Evolutionary conservation across 2,797 vertebrate genomes (phyloP), one percentile per base, ranked within the genome.

Genomic region (Sylvilagus floridanus): DNA sequence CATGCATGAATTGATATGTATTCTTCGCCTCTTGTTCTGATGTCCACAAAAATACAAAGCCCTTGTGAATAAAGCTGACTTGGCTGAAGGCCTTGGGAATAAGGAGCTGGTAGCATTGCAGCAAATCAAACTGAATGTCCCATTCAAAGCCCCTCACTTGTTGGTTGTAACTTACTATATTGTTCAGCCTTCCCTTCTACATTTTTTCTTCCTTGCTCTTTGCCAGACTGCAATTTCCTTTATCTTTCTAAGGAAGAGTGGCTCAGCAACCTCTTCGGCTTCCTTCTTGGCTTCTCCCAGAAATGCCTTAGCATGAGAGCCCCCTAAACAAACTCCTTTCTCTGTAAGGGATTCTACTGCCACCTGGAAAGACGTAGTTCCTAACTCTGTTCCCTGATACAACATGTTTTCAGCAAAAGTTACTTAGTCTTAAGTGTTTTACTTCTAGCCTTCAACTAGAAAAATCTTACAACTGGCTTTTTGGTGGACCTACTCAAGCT

Each of bases 291-390:
- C n/a, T 83, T 69, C 79, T 52, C 5, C 17, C 65, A 54, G 24
- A 93, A 90, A 63, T 50, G 19, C 5, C 32, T 84, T 82, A 73
- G 7, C 28, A 32, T 76, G 19, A 42, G 16, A 52, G 10, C 28
- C 35, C 35, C 28, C 63, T 73, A 37, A 89, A 83, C n/a, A 71
- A 86, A 82, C 10, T 9, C 5, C 35, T 19, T 60, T 84, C 30
- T 79, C 35, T 26, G 37, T 2, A 14, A 86, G 1, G 2, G 42
- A 52, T 60, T 83, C 82, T 78, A n/a, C 42, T 62, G 19, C 2
- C 26, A 90, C n/a, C 32, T 50, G 1, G 21, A 81, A 90, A 93
- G n/a, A 76, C 28, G 89, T 71, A n/a, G 47, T 68, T 92, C 90
- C 86, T n/a, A 91, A 4, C 35, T 9, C 35, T 35, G 24, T 26